Conservation (phyloP, 2,113 vertebrate genomes). For the Dolichotis patagonum region DNA sequence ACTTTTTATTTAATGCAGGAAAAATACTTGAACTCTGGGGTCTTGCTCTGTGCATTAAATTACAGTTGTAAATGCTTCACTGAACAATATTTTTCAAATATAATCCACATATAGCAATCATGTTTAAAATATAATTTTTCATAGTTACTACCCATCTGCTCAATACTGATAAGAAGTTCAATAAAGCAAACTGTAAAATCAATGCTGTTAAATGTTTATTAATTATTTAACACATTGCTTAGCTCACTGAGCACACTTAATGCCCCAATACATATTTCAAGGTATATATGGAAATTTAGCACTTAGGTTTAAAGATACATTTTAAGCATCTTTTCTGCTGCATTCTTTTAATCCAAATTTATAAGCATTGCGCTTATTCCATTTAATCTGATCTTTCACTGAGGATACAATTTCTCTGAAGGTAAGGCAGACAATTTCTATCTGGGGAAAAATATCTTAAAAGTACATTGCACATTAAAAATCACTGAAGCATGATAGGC, state of each 20-base stretch:
- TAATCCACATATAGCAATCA: conserved; percentile 85
- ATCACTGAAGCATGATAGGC: conserved; percentile 67
- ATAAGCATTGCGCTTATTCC: conserved; percentile 74
- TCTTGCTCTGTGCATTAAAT: conserved; percentile 84
- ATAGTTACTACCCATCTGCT: conserved; percentile 86
- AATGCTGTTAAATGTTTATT: conserved; percentile 87
- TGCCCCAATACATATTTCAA: conserved; percentile 70
- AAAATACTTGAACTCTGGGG: conserved; percentile 81
- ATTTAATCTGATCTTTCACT: conserved; percentile 81
- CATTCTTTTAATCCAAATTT: conserved; percentile 77
- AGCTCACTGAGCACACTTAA: conserved; percentile 82
- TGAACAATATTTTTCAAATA: conserved; percentile 86
- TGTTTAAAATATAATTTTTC: conserved; percentile 87
- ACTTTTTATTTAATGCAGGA: conserved; percentile 73
- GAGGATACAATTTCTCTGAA: conserved; percentile 65
- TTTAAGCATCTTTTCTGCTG: conserved; percentile 74
- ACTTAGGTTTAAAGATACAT: conserved; percentile 73
- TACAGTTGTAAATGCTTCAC: conserved; percentile 86
- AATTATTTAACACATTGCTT: conserved; percentile 85
- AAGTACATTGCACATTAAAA: conserved; percentile 78
- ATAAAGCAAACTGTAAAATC: conserved; percentile 86
- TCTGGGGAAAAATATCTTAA: conserved; percentile 65
- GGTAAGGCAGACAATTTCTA: conserved; percentile 77
- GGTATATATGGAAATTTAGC: conserved; percentile 77
- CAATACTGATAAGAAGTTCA: conserved; percentile 88